phyloP scores from a whole-genome alignment of 2,888 invertebrate genomes.

The Pheosia tremula region DNA sequence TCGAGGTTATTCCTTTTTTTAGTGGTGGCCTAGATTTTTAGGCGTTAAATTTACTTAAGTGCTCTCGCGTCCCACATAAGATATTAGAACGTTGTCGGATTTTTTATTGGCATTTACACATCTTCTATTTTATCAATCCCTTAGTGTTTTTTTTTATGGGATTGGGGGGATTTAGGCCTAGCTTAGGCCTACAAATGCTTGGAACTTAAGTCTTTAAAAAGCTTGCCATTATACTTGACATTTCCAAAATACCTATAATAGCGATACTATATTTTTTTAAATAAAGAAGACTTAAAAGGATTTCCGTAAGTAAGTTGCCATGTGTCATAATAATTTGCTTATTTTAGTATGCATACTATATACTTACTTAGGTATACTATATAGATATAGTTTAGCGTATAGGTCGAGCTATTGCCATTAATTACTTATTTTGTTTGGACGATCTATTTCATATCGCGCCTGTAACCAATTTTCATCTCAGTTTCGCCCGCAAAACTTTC shows the following conservation, averaged over 20 bases:
- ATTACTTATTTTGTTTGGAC: not conserved
- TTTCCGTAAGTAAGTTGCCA: too few relatives aligned
- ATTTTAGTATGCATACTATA: too few relatives aligned
- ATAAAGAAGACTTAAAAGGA: too few relatives aligned
- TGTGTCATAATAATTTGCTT: too few relatives aligned
- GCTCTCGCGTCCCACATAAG: not conserved
- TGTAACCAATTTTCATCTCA: conserved; percentile 3
- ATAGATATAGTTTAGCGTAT: too few relatives aligned
- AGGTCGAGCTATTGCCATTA: not conserved
- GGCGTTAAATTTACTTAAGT: not conserved
- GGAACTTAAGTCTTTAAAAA: too few relatives aligned
- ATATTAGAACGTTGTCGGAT: not conserved
- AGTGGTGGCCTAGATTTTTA: not conserved
- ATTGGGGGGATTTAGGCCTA: too few relatives aligned
- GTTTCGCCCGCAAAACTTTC: conserved; percentile 3
- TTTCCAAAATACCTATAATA: too few relatives aligned
- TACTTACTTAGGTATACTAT: too few relatives aligned
- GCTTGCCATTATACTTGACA: too few relatives aligned
- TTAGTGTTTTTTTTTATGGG: not conserved
- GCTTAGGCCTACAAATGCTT: too few relatives aligned
- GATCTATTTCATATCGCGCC: not conserved
- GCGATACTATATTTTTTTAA: too few relatives aligned
- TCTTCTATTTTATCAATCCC: not conserved
- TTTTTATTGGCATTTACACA: not conserved
- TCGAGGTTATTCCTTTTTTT: not conserved